These are phyloP conservation scores for Chaenodraco wilsoni DNA, from an alignment of 2,797 vertebrate genomes.

Conservation along the genomic window DNA sequence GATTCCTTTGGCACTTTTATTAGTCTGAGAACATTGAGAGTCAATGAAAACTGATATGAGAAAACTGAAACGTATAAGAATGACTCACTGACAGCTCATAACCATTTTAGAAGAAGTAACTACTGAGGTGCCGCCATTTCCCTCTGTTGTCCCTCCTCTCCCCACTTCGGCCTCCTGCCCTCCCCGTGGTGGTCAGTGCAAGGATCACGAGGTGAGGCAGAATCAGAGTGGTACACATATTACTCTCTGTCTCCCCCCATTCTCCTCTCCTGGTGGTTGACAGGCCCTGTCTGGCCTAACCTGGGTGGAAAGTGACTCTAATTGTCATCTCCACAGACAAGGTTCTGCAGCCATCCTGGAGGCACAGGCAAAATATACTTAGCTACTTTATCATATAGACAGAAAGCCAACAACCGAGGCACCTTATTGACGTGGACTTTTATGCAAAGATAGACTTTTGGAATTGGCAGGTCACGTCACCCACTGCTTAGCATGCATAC, in stretches of 20 bases:
- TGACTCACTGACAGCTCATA: conserved; percentile 78
- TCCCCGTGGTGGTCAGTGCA: conserved; percentile 79
- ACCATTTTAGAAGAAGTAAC: conserved; percentile 76
- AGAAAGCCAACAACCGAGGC: conserved; percentile 69
- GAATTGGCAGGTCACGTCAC: conserved; percentile 85
- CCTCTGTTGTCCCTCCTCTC: conserved; percentile 31
- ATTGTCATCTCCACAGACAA: conserved; percentile 89
- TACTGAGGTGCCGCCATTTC: conserved; percentile 62
- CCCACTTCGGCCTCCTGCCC: conserved; percentile 43
- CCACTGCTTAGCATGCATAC: conserved; percentile 83
- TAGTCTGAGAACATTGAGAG: conserved; percentile 52
- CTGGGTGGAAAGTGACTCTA: conserved; percentile 88
- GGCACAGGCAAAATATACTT: conserved; percentile 84
- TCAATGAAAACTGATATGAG: conserved; percentile 67
- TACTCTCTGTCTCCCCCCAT: conserved; percentile 85
- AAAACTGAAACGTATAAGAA: conserved; percentile 58
- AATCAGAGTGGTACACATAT: conserved; percentile 84
- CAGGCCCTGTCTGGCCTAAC: conserved; percentile 85
- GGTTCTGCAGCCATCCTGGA: conserved; percentile 83
- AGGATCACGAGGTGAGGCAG: conserved; percentile 82
- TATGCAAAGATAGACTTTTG: conserved; percentile 86
- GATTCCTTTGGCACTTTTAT: conserved; percentile 71
- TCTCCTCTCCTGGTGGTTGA: conserved; percentile 80
- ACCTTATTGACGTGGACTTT: conserved; percentile 84
- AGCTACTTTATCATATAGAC: conserved; percentile 88